phyloP scores from a whole-genome alignment of 2,888 invertebrate species.

The Mythimna ferrago region DNA sequence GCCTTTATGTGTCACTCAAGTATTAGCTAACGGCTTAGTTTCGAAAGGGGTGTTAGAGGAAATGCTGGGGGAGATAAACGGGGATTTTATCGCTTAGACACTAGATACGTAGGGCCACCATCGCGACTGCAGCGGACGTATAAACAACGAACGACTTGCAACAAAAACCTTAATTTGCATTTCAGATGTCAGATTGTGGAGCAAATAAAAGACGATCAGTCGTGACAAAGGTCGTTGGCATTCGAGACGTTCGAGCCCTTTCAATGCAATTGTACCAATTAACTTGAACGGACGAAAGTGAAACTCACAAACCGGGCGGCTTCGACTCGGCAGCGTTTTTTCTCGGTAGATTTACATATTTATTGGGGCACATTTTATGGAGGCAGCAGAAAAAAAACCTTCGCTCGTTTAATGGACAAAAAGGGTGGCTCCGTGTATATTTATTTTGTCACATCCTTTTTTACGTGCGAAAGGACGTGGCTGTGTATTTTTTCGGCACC shows the following conservation, averaged over 20 bases:
- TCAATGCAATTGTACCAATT: slow-evolving; percentile 87
- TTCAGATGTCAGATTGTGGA: slow-evolving; percentile 66
- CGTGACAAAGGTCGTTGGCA: slow-evolving; percentile 81
- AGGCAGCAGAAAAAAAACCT: slow-evolving; percentile 86
- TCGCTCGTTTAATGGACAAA: slow-evolving; percentile 89
- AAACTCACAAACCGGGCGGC: slow-evolving; percentile 83
- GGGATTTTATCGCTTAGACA: slow-evolving; percentile 58
- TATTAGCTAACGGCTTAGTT: slow-evolving; percentile 66
- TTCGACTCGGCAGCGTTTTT: slow-evolving; percentile 78
- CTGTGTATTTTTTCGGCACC: slow-evolving; percentile 86
- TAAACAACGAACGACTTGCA: slow-evolving; percentile 52
- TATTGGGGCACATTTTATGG: slow-evolving; percentile 91
- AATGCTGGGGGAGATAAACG: slow-evolving; percentile 70
- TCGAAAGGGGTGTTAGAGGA: slow-evolving; percentile 66
- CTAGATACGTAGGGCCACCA: slow-evolving; percentile 54
- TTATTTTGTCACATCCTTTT: slow-evolving; percentile 91
- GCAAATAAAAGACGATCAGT: slow-evolving; percentile 65
- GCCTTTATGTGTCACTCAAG: slow-evolving; percentile 64
- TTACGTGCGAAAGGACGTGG: slow-evolving; percentile 88
- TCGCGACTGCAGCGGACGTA: slow-evolving; percentile 17
- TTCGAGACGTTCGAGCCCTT: slow-evolving; percentile 71
- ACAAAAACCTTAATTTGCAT: slow-evolving; percentile 69
- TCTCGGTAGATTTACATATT: slow-evolving; percentile 89
- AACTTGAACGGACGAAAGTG: slow-evolving; percentile 86
- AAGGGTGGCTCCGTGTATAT: slow-evolving; percentile 90